Evolutionary conservation across 2,888 invertebrate genomes (phyloP).

Genomic region (Diarsia brunnea): DNA sequence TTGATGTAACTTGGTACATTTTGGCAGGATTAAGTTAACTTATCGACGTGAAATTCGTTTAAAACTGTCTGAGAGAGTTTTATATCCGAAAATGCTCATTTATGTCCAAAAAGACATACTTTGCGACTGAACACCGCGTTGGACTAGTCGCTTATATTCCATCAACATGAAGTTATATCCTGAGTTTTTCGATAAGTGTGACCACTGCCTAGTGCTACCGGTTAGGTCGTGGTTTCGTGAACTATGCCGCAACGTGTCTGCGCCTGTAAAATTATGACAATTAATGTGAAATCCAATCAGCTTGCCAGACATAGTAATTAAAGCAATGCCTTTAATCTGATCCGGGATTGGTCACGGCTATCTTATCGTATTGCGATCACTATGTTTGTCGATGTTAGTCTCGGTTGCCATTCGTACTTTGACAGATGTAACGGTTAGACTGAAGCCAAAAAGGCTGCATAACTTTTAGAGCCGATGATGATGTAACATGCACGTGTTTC

Average conservation of each 20-base stretch:
- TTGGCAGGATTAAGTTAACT: neutral
- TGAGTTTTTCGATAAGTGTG: neutral
- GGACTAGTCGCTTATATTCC: neutral
- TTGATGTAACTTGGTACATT: neutral
- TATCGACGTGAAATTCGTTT: neutral
- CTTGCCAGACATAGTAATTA: conserved; percentile 45
- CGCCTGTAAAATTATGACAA: conserved; percentile 24
- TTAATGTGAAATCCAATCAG: conserved; percentile 32
- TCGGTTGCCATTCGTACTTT: neutral
- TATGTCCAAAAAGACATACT: neutral
- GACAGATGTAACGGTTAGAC: neutral
- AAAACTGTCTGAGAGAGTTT: neutral
- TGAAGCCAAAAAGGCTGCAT: neutral
- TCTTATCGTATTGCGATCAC: conserved; percentile 19
- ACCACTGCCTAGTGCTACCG: neutral
- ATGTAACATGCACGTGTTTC: neutral
- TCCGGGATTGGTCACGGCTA: conserved; percentile 16
- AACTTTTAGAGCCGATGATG: neutral
- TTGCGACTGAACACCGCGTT: neutral
- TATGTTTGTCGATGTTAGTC: neutral
- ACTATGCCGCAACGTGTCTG: conserved; percentile 39
- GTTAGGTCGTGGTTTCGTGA: conserved; percentile 29
- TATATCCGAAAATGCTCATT: neutral
- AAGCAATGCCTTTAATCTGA: conserved; percentile 30
- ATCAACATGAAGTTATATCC: neutral